These are phyloP conservation scores for Athrips mouffetella DNA, from an alignment of 2,888 invertebrate species.

Conservation along the genomic window DNA sequence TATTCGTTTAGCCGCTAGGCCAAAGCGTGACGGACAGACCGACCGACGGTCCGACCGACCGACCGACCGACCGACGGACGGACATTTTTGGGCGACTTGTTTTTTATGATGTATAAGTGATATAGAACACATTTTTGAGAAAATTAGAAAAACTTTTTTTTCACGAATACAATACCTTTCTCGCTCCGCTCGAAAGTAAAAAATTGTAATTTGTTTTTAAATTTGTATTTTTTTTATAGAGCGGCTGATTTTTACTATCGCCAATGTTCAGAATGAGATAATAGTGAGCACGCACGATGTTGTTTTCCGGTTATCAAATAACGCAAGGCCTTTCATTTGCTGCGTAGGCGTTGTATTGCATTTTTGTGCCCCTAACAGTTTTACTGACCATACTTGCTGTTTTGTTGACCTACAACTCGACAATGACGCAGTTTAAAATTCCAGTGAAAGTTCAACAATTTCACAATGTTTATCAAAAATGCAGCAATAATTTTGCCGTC, in stretches of 20 bases:
- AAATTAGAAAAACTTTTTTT: no score
- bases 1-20: no score
- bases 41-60: no score
- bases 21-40: no score
- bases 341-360: not conserved
- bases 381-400: not conserved
- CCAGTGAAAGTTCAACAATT: not conserved
- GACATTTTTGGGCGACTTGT: no score
- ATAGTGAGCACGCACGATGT: not conserved
- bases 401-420: constrained; percentile 5
- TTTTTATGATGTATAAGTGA: not conserved
- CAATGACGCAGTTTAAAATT: not conserved
- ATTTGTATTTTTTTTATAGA: not conserved
- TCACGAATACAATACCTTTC: no score
- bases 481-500: no score
- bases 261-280: not conserved
- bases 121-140: no score
- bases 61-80: no score
- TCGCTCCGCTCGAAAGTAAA: no score
- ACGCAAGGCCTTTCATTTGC: constrained; percentile 9
- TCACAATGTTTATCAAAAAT: no score
- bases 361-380: not conserved
- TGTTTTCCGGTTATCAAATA: constrained; percentile 15
- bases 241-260: not conserved
- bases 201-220: not conserved